Conservation (phyloP, 2,113 vertebrate genomes). For the Castor canadensis region DNA sequence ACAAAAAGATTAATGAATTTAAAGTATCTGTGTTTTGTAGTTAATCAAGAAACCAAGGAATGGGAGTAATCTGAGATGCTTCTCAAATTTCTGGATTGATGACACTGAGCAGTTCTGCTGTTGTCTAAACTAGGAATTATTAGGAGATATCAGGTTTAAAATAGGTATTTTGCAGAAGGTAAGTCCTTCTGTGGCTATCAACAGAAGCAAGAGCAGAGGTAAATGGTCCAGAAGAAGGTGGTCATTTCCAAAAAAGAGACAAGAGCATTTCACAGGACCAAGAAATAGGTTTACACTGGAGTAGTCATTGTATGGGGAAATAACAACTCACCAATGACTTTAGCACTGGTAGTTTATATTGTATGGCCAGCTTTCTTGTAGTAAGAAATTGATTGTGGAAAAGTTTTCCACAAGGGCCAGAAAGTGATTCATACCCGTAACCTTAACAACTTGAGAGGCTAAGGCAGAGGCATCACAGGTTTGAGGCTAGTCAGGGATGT, state of each 20-base stretch:
- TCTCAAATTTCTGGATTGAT: not conserved
- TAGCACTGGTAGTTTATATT: not conserved
- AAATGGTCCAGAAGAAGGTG: not conserved
- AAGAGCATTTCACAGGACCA: not conserved
- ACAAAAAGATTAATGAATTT: not conserved
- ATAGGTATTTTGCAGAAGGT: not conserved
- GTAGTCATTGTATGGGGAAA: not conserved
- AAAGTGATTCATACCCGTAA: too few relatives aligned
- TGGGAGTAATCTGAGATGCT: too few relatives aligned
- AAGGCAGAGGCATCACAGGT: too few relatives aligned
- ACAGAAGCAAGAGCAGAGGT: not conserved
- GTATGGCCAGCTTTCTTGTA: not conserved
- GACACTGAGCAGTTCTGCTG: not conserved
- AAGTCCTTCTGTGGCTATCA: not conserved
- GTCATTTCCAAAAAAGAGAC: not conserved
- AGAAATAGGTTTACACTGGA: not conserved
- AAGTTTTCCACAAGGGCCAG: not conserved
- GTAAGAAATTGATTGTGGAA: not conserved
- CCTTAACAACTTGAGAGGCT: not conserved
- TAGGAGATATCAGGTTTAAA: not conserved
- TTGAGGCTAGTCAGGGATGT: too few relatives aligned
- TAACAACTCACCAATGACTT: not conserved
- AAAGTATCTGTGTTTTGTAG: not conserved
- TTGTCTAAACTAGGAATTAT: not conserved
- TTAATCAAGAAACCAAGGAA: not conserved